Evolutionary conservation across 2,797 vertebrate genomes (phyloP).

Genomic region (Catostomus latipinnis): DNA sequence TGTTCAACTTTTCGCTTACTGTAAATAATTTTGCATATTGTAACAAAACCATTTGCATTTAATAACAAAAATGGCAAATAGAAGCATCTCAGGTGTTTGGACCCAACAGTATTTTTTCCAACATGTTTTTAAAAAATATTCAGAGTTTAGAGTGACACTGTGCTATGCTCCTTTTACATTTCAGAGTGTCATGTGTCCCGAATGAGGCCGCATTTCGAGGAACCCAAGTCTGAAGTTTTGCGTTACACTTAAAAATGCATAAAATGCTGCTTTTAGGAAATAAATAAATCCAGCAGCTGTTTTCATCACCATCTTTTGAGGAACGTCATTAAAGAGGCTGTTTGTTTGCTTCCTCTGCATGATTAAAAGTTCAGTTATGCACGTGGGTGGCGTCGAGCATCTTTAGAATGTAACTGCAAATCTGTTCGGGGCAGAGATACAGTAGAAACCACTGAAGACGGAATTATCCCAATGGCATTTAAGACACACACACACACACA

Average conservation of each 20-base stretch:
- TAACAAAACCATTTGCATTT: too few species aligned
- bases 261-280: constrained; percentile 37
- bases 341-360: constrained; percentile 46
- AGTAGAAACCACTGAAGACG: constrained; percentile 34
- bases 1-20: too few species aligned
- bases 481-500: background rate
- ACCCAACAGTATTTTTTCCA: background rate
- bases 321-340: constrained; percentile 41
- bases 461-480: constrained; percentile 6
- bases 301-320: constrained; percentile 44
- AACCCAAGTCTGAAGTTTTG: constrained; percentile 14
- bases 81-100: background rate
- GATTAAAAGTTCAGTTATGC: constrained; percentile 46
- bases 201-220: constrained; percentile 10
- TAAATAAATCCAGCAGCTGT: constrained; percentile 32
- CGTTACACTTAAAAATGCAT: constrained; percentile 26
- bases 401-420: constrained; percentile 39
- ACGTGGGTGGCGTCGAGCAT: constrained; percentile 37
- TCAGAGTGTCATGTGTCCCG: background rate
- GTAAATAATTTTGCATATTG: too few species aligned
- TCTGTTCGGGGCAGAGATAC: constrained; percentile 35
- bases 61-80: background rate
- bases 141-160: background rate
- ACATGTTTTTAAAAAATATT: background rate
- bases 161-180: constrained; percentile 11